Conservation (phyloP, 2,888 invertebrate species). For the Phyto melanocephala region DNA sequence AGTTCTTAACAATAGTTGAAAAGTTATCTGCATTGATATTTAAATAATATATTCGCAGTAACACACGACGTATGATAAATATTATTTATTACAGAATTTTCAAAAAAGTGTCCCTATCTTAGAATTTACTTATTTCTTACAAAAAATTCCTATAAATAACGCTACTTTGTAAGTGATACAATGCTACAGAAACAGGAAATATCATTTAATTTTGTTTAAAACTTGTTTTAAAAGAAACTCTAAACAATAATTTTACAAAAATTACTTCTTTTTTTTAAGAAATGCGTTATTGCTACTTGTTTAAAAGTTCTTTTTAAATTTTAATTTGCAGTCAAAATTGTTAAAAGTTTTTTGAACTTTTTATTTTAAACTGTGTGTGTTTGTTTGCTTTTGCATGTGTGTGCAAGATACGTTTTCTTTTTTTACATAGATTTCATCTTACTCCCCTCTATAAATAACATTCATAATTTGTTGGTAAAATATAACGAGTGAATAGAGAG, state of each 20-base stretch:
- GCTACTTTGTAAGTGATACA: not conserved
- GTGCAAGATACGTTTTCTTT: too few species aligned
- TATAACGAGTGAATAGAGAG: not conserved
- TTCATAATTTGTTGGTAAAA: not conserved
- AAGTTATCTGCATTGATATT: too few species aligned
- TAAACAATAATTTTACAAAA: not conserved
- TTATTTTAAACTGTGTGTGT: not conserved
- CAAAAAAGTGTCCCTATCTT: too few species aligned
- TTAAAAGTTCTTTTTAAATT: not conserved
- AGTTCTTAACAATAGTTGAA: too few species aligned
- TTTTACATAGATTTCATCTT: not conserved
- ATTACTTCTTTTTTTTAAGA: not conserved
- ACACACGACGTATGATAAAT: too few species aligned
- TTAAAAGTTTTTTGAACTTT: slow-evolving; percentile 8
- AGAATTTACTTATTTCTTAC: too few species aligned
- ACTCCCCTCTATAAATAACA: not conserved
- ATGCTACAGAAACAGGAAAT: not conserved
- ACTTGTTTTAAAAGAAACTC: not conserved
- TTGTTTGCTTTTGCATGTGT: not conserved
- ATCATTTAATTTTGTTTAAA: not conserved
- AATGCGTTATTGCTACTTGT: not conserved
- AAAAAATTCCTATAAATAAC: not conserved
- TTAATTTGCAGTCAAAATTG: slow-evolving; percentile 2
- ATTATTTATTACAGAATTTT: too few species aligned
- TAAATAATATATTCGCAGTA: too few species aligned